Percentiles rank a stretch among this genome's conserved stretches.
phyloP scores from a whole-genome alignment of 2,888 invertebrate genomes.

The Amiota mariae region DNA sequence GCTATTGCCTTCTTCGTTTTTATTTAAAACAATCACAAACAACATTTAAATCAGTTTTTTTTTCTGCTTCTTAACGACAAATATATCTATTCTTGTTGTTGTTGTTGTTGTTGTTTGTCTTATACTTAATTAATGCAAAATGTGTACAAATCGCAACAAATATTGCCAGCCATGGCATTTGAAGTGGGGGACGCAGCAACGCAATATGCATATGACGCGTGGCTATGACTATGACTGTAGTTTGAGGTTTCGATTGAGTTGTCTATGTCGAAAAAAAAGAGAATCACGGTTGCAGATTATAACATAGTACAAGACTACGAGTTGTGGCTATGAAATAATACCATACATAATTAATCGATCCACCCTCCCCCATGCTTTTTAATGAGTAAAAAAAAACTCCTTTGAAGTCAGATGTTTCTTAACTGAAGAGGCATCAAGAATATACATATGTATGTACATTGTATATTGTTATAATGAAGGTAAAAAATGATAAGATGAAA shows the following conservation, averaged over 20 bases:
- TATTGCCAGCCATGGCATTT: constrained; percentile 36
- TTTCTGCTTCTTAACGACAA: constrained; percentile 41
- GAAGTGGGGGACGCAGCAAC: neutral
- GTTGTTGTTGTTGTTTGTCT: constrained; percentile 36
- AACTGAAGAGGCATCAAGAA: too few relatives aligned
- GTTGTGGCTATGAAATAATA: too few relatives aligned
- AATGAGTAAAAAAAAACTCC: too few relatives aligned
- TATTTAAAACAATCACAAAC: constrained; percentile 52
- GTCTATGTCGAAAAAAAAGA: too few relatives aligned
- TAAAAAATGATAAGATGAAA: neutral
- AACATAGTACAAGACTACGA: too few relatives aligned
- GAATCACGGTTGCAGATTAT: too few relatives aligned
- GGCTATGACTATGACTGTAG: too few relatives aligned
- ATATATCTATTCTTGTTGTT: constrained; percentile 37
- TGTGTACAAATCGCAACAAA: constrained; percentile 56
- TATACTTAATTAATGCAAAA: constrained; percentile 68
- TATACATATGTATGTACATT: too few relatives aligned
- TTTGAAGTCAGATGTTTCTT: too few relatives aligned
- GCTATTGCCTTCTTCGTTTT: constrained; percentile 24
- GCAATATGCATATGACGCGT: too few relatives aligned
- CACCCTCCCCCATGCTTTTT: too few relatives aligned
- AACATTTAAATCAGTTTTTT: constrained; percentile 60
- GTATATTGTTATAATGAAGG: neutral
- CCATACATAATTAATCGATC: too few relatives aligned
- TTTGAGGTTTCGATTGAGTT: constrained; percentile 1